Evolutionary conservation across 1,140 invertebrate genomes (phyloP), one percentile per base, ranked within the genome.

Genomic region (Parapsyche elsis): DNA sequence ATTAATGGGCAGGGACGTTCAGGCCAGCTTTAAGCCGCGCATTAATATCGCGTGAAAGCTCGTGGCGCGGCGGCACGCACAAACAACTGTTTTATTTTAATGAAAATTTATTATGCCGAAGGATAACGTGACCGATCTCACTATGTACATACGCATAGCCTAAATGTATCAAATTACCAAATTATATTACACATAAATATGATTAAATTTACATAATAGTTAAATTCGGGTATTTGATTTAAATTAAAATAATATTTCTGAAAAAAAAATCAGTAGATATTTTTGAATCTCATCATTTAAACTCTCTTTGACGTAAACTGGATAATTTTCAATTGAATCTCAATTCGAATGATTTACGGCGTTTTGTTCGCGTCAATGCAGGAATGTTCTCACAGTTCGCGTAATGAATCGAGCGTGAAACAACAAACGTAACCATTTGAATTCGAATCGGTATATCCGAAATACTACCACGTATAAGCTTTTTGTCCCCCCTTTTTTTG

Each of bases 1-100:
- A 57, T 70, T 61, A 53, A 67, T 70, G 46, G 73, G 23, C 38
- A n/a, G 16, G 49, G 30, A 61, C 64, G 64, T 67, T 23, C 64
- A 23, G 19, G 21, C 24, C 64, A 30, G 64, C 70, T 74, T 80
- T 75, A 80, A 46, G 59, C 30, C 38, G 19, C 26, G 23, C 57
- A 80, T 80, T 80, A 80, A 76, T 80, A 75, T 75, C 46, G 53
- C 76, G 26, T 77, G 76, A 77, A 64, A 46, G 59, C 57, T 16
- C 23, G 26, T 24, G 38, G 45, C 73, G 73, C 57, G 38, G 45
- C 73, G 73, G 53, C 26, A 75, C 73, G 26, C 44, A 75, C 73
- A 30, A 53, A 30, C n/a, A 46, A 75, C 46, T 75, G 44, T 75
- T 73, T 73, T 73, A 73, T 73, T 73, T 45, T 73, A 73, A 73